These are phyloP conservation scores for Dynastes hyllus DNA, from an alignment of 2,888 invertebrate species.

Conservation along the genomic window DNA sequence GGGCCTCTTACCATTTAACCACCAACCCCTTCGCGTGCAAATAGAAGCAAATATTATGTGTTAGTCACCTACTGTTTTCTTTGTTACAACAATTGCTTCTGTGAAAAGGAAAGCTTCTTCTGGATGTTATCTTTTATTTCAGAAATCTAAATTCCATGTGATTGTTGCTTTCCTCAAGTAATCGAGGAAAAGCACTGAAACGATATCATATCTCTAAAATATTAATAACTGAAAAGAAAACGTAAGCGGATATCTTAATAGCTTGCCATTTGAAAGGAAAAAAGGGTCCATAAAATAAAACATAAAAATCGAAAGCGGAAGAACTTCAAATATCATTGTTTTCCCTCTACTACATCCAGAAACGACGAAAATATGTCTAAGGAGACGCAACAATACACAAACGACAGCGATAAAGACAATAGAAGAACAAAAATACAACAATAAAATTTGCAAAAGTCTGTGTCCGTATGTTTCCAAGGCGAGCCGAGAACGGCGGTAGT, in stretches of 20 bases:
- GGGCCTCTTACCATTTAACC: too few species aligned
- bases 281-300: conserved; percentile 35
- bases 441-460: conserved; percentile 41
- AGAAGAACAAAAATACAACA: conserved; percentile 34
- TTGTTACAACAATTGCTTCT: too few species aligned
- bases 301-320: conserved; percentile 29
- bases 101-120: too few species aligned
- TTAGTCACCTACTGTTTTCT: too few species aligned
- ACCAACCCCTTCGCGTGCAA: too few species aligned
- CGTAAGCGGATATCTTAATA: conserved; percentile 44
- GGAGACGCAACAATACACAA: conserved; percentile 18
- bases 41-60: too few species aligned
- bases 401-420: conserved; percentile 28
- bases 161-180: too few species aligned
- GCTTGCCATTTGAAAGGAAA: conserved; percentile 33
- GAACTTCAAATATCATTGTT: conserved; percentile 27
- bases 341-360: neutral
- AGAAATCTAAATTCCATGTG: too few species aligned
- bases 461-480: conserved; percentile 26
- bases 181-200: neutral
- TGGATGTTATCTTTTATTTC: neutral
- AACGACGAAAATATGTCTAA: conserved; percentile 38
- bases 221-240: conserved; percentile 33
- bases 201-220: conserved; percentile 30
- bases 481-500: conserved; percentile 19